A percentile compares a stretch with the other conserved stretches of the same genome.
Conservation (phyloP, 2,888 invertebrate species). For the Drosophila borealis region DNA sequence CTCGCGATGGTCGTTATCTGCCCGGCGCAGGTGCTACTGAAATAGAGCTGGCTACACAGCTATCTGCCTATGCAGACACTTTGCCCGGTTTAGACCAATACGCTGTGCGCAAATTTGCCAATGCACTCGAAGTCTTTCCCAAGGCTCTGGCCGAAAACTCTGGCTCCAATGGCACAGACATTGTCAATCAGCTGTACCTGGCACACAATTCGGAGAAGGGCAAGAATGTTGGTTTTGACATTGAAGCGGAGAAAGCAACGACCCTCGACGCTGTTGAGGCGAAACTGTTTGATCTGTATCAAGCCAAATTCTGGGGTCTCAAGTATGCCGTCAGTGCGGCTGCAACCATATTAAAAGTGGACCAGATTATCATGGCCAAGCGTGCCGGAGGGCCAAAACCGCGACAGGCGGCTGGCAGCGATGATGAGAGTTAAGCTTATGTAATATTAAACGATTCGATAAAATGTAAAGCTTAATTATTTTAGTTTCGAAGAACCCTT, state of each 20-base stretch:
- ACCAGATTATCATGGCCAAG: constrained; percentile 99
- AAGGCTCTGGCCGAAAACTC: constrained; percentile 97
- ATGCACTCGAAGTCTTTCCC: constrained; percentile 95
- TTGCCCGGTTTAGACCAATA: constrained; percentile 98
- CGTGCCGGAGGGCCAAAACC: constrained; percentile 97
- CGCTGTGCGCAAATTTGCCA: constrained; percentile 96
- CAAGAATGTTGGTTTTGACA: constrained; percentile 93
- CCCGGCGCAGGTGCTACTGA: constrained; percentile 98
- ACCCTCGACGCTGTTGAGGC: constrained; percentile 91
- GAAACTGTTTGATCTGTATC: constrained; percentile 92
- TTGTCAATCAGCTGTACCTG: constrained; percentile 94
- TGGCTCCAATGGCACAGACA: constrained; percentile 94
- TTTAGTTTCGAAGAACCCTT: constrained; percentile 51
- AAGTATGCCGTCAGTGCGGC: constrained; percentile 98
- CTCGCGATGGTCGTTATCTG: constrained; percentile 90
- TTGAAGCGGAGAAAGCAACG: constrained; percentile 90
- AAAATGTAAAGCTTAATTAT: constrained; percentile 38
- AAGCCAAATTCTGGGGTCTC: constrained; percentile 96
- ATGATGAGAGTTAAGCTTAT: constrained; percentile 89
- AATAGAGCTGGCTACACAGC: constrained; percentile 94
- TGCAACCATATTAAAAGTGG: constrained; percentile 95
- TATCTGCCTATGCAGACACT: constrained; percentile 95
- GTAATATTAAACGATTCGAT: constrained; percentile 16
- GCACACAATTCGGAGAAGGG: constrained; percentile 94
- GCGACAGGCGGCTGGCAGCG: constrained; percentile 88